These are phyloP conservation scores for Oreohelix idahoensis DNA, from an alignment of 1,140 invertebrate species.

Conservation along the genomic window DNA sequence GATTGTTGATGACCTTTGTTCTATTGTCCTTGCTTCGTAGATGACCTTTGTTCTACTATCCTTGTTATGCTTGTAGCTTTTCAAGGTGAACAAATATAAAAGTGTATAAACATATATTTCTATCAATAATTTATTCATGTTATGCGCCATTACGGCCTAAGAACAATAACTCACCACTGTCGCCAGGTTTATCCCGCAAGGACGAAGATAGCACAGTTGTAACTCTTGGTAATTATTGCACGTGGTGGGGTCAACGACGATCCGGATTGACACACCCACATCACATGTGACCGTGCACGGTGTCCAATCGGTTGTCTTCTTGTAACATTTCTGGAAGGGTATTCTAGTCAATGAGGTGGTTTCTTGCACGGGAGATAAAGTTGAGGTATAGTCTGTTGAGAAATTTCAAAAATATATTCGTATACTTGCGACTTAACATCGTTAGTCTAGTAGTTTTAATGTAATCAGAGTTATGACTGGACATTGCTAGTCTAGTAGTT, in stretches of 20 bases:
- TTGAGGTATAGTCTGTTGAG: background rate
- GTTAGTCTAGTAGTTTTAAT: too few species aligned
- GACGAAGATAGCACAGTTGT: conserved; percentile 78
- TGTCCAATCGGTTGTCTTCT: conserved; percentile 77
- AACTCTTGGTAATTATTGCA: conserved; percentile 76
- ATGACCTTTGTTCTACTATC: too few species aligned
- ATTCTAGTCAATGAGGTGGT: conserved; percentile 25
- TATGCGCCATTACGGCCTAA: too few species aligned
- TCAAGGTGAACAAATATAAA: background rate
- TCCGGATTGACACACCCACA: conserved; percentile 78
- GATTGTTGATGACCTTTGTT: too few species aligned
- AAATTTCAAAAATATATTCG: too few species aligned
- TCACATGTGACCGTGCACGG: conserved; percentile 79
- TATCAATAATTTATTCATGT: too few species aligned
- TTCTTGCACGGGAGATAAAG: conserved; percentile 2
- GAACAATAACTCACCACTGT: conserved; percentile 38
- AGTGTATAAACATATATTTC: background rate
- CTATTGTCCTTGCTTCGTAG: too few species aligned
- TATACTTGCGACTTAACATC: too few species aligned
- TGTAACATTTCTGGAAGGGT: conserved; percentile 27
- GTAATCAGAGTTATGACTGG: too few species aligned
- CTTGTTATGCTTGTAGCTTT: too few species aligned
- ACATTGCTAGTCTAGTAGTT: too few species aligned
- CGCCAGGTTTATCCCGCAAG: conserved; percentile 58
- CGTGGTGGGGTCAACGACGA: conserved; percentile 76